phyloP scores from a whole-genome alignment of 2,797 vertebrate genomes.

The Syndactyla subalaris region DNA sequence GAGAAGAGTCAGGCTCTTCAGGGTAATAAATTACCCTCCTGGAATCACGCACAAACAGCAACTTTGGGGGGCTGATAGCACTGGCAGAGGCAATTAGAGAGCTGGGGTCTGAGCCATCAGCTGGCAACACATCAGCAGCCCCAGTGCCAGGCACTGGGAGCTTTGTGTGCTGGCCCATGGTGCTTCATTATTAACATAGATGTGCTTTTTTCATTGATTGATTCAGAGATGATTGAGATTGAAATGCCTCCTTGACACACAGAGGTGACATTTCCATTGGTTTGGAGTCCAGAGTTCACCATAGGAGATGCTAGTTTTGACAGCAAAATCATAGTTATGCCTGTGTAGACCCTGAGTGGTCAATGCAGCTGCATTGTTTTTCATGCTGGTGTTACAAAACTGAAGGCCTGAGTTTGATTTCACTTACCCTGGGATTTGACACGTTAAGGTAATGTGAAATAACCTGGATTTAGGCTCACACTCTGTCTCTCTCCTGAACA shows the following conservation, averaged over 20 bases:
- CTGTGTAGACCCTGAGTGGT: background rate
- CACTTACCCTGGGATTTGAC: background rate
- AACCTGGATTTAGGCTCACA: background rate
- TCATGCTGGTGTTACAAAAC: background rate
- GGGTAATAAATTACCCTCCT: constrained; percentile 49
- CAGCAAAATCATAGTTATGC: background rate
- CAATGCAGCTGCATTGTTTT: background rate
- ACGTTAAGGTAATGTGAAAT: background rate
- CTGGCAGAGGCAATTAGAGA: background rate
- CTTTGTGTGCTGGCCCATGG: background rate
- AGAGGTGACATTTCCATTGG: background rate
- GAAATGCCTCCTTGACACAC: background rate
- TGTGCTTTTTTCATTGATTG: constrained; percentile 6
- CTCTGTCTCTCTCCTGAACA: background rate
- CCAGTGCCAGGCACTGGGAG: background rate
- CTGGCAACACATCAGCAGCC: background rate
- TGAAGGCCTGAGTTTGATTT: background rate
- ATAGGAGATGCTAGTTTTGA: constrained; percentile 36
- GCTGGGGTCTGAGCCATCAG: background rate
- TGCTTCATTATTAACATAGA: background rate
- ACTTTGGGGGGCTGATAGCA: background rate
- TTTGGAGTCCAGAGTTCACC: background rate
- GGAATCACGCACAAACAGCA: background rate
- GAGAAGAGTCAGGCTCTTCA: constrained; percentile 28
- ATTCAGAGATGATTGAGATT: constrained; percentile 21